A percentile compares a stretch with the other conserved stretches of the same genome.
These are phyloP conservation scores for Tichodroma muraria DNA, from an alignment of 2,113 vertebrate species.

Conservation along the genomic window DNA sequence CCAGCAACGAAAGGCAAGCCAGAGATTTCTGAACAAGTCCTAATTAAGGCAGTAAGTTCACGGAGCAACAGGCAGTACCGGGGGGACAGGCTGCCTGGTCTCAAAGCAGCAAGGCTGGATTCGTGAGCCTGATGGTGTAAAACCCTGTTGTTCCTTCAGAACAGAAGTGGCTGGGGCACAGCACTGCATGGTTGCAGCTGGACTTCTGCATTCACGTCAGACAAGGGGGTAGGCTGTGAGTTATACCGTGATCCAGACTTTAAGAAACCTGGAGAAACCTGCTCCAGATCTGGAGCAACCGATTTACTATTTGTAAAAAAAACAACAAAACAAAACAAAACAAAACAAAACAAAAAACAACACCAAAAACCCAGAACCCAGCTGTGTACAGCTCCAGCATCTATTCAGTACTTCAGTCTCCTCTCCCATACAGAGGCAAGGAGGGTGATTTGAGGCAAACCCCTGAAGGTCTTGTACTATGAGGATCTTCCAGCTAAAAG, in stretches of 20 bases:
- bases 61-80: not conserved
- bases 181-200: not conserved
- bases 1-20: slow-evolving; percentile 39
- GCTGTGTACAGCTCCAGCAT: not conserved
- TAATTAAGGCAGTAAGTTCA: slow-evolving; percentile 42
- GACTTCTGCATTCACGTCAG: not conserved
- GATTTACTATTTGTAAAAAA: not conserved
- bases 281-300: not conserved
- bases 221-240: not conserved
- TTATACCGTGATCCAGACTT: not conserved
- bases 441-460: not conserved
- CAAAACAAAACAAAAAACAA: not conserved
- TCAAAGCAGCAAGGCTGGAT: not conserved
- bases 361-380: not conserved
- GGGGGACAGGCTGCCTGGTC: not conserved
- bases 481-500: not conserved
- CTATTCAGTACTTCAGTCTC: not conserved
- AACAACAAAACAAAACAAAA: too few relatives aligned
- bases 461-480: not conserved
- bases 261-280: not conserved
- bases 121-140: not conserved
- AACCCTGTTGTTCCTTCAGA: not conserved
- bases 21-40: slow-evolving; percentile 31
- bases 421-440: not conserved
- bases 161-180: not conserved